Evolutionary conservation across 37 sponge, comb jelly and placozoan genomes (phyloP).

Genomic region (Ianthella basta): DNA sequence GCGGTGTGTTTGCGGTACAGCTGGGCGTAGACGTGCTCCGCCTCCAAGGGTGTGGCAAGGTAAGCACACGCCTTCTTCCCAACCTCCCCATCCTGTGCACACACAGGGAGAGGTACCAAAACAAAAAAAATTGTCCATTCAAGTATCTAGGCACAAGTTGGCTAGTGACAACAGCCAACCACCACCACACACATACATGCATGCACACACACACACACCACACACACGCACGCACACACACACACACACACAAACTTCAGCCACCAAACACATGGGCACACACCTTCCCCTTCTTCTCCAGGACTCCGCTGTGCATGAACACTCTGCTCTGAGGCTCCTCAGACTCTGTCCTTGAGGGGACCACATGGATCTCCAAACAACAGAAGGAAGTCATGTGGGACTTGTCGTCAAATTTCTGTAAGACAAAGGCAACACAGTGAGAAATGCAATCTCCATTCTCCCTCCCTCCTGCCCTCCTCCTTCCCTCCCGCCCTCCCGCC

Average conservation of each 20-base stretch:
- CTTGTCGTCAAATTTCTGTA: constrained; percentile 58
- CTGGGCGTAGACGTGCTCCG: constrained; percentile 78
- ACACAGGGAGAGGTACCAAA: not conserved
- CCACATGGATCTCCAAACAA: constrained; percentile 75
- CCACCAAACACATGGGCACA: not conserved
- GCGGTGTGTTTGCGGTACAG: constrained; percentile 62
- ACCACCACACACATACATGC: no score
- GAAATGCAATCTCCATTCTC: constrained; percentile 3
- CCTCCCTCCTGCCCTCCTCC: not conserved
- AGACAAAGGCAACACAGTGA: not conserved
- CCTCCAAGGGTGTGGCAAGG: constrained; percentile 66
- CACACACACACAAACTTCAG: not conserved
- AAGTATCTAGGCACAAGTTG: no score
- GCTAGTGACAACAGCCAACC: no score
- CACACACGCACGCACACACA: constrained; percentile 7
- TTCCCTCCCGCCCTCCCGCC: no score
- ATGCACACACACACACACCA: no score
- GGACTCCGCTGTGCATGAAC: constrained; percentile 62
- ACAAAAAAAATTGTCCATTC: no score
- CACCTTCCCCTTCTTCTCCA: constrained; percentile 67
- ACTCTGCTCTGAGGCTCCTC: constrained; percentile 42
- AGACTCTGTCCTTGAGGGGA: not conserved
- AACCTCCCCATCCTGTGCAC: constrained; percentile 54
- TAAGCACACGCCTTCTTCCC: constrained; percentile 82
- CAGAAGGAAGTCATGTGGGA: constrained; percentile 57